Evolutionary conservation across 2,888 invertebrate genomes (phyloP), one percentile per base, ranked within the genome.

Genomic region (Emmelina monodactyla): DNA sequence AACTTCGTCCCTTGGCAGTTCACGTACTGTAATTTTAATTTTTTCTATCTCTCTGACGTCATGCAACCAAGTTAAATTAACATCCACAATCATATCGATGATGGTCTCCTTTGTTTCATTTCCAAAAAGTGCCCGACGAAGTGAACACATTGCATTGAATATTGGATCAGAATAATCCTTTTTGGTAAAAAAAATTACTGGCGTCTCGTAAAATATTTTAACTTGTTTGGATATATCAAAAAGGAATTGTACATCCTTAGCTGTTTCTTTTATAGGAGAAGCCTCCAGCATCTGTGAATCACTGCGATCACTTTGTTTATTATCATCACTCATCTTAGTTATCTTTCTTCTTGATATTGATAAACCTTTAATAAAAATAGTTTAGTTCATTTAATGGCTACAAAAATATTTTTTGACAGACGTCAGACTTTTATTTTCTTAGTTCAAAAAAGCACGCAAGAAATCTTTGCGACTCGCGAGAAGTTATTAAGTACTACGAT

Each of bases 41-140:
- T 50, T 48, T 39, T 75, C 65, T 41, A 78, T 46, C 15, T 75
- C 78, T 37, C 55, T 60, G 1, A 78, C 58, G 4, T 62, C 53
- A 31, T 59, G 55, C 29, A 78, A 43, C 79, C 79, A 79, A 44
- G 67, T 59, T 30, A 78, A 49, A 48, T 79, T 75, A 46, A 60
- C 66, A 37, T 76, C 73, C 13, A 70, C 62, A 39, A 79, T 58
- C 3, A 43, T 39, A 42, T 76, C 68, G 25, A 65, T 58, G 13
- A 68, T 39, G 37, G 50, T 45, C 7, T 2, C 28, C 28, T 32
- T 12, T 31, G 15, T 31, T 15, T 46, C 41, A 38, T 64, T 49
- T 2, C 49, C 50, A 38, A 49, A 45, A 22, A 75, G 42, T 28
- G 58, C 55, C 28, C 47, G 38, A 16, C 64, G 61, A 37, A 78